Evolutionary conservation across 2,113 vertebrate genomes (phyloP), one percentile per base, ranked within the genome.

Genomic region (Aplodontia rufa): DNA sequence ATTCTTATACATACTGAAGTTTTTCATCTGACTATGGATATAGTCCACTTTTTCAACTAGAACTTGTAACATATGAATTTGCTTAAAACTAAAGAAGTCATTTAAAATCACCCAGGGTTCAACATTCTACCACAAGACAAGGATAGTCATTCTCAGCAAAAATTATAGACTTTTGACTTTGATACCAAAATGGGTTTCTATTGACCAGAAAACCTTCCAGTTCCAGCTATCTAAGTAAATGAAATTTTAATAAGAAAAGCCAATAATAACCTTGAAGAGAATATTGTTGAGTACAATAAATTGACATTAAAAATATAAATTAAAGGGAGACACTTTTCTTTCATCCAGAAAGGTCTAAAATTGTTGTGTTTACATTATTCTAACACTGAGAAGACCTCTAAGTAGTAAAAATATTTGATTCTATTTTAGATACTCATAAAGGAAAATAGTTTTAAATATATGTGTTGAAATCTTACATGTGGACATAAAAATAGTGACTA

Each of bases 321-420:
- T 69, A 55, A 85, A 89, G 80, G 7, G 66, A 60, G 22, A 53
- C 11, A n/a, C 64, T 49, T 55, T 66, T 30, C 30, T 62, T 32
- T 53, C 53, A 55, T 71, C n/a, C 47, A 35, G 51, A 71, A 40
- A 87, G 60, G 40, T 53, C 69, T 85, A 89, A 79, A 84, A 74
- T 47, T 60, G 58, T 64, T 64, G 49, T 22, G 24, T 16, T 60
- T 49, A n/a, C 5, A 10, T 69, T 82, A 75, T 1, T 68, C 47
- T 81, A 86, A 68, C 66, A 47, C 17, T 64, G 22, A 24, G 3
- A 80, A 80, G 78, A 40, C 53, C n/a, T 80, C 42, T 35, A 45
- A 35, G 30, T 92, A 92, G 24, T 66, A 45, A 79, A 76, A 92
- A 66, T 80, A 85, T 88, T 88, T 94, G 69, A 11, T 55, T 91